Evolutionary conservation across 2,113 vertebrate species (phyloP), one percentile per base, ranked within the genome.

Genomic region (Camelus bactrianus): DNA sequence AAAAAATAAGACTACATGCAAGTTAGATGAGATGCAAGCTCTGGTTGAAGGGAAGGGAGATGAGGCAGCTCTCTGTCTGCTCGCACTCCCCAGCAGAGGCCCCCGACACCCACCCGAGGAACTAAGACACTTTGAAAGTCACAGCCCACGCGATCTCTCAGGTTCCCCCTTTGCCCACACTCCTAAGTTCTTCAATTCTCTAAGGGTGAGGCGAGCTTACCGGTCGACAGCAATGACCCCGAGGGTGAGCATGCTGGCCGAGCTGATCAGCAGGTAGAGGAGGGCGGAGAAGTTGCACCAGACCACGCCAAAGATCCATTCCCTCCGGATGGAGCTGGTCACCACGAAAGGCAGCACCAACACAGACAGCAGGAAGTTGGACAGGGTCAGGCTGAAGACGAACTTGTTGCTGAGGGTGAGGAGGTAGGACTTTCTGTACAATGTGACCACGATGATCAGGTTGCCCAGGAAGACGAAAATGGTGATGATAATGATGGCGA

Each of bases 341-440:
- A 99, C 99, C 87, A 99, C 99, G 0, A 99, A 99, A 0, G 99
- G 99, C 72, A 99, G 99, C 93, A 99, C 99, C 98, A 99, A 97
- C 73, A 99, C 97, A 0, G 99, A 99, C 50, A 99, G 99, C 4
- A 99, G 98, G 93, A 99, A 98, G 98, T 99, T 99, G 98, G 99
- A 99, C 56, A 99, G 98, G 0, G 99, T 99, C 98, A 99, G 98
- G 99, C 99, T 99, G 99, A 99, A 99, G 90, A 99, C 99, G 85
- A 99, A 99, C 98, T 99, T 99, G 99, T 99, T 99, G 99, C 99
- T 99, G 96, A 99, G 98, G 0, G 99, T 99, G 97, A 99, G 99
- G 76, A 99, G 99, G 96, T 99, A 99, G 0, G 99, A 99, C 97
- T 99, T 99, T 97, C 99, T 99, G 93, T 99, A 99, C 5, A 99